Evolutionary conservation across 1,140 invertebrate species (phyloP).

Genomic region (Caenorhabditis remanei): DNA sequence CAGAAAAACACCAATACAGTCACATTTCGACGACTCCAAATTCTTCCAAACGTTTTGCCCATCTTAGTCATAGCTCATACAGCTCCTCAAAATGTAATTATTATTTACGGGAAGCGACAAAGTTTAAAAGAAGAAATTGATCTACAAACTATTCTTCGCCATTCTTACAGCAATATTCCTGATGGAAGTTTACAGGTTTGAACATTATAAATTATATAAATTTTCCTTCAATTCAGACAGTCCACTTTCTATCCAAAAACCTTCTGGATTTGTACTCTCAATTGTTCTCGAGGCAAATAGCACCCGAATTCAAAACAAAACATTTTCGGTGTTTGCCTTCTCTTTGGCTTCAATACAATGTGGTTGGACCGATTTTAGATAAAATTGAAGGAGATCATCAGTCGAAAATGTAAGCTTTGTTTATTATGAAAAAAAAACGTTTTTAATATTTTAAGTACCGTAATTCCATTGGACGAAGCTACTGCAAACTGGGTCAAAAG

Average conservation of each 20-base stretch:
- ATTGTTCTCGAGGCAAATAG: conserved; percentile 8
- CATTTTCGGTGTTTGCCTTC: conserved; percentile 1
- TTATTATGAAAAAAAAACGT: not conserved
- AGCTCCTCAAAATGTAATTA: not conserved
- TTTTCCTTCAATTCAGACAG: not conserved
- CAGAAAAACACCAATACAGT: not conserved
- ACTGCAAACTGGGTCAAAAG: conserved; percentile 86
- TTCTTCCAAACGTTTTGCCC: not conserved
- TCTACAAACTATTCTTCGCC: conserved; percentile 28
- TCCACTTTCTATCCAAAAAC: conserved; percentile 34
- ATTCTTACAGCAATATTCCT: conserved; percentile 45
- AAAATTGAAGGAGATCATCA: not conserved
- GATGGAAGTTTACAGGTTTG: conserved; percentile 29
- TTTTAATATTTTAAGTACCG: not conserved
- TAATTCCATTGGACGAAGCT: conserved; percentile 6
- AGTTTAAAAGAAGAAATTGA: conserved; percentile 20
- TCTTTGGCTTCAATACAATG: conserved; percentile 44
- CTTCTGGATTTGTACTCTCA: not conserved
- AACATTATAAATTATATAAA: not conserved
- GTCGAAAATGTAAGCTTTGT: not conserved
- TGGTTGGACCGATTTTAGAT: conserved; percentile 39
- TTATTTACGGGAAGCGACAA: not conserved
- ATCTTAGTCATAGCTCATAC: conserved; percentile 18
- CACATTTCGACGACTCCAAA: not conserved
- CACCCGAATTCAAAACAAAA: not conserved